Percentiles rank a stretch among this genome's conserved stretches.
phyloP scores from a whole-genome alignment of 1,140 invertebrate species.

The Centruroides sculpturatus region DNA sequence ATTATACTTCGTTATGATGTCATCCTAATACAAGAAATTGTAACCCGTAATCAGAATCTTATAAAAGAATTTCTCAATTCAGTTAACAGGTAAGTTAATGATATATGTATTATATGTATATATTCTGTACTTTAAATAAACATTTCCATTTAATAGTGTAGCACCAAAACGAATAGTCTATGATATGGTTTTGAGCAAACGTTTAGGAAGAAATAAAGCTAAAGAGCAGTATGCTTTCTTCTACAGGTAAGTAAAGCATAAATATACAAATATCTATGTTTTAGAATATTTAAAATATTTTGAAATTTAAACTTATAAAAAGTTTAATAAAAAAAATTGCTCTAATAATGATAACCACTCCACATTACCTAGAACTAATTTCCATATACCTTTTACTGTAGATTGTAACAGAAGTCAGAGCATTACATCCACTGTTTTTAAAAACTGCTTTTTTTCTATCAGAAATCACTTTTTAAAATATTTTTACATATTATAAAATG shows the following conservation, averaged over 20 bases:
- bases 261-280: too few species aligned
- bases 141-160: not conserved
- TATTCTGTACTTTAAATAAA: not conserved
- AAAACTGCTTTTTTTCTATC: too few species aligned
- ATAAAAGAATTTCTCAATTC: not conserved
- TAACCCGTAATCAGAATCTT: not conserved
- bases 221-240: conserved; percentile 13
- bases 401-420: too few species aligned
- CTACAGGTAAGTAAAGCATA: conserved; percentile 1
- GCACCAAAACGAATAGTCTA: conserved; percentile 1
- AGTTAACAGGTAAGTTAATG: conserved; percentile 4
- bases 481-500: too few species aligned
- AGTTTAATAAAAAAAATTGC: too few species aligned
- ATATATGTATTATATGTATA: not conserved
- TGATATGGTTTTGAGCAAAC: conserved; percentile 2
- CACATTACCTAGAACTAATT: too few species aligned
- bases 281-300: too few species aligned
- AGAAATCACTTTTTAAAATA: too few species aligned
- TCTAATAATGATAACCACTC: too few species aligned
- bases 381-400: too few species aligned
- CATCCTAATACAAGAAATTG: conserved; percentile 7
- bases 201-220: conserved; percentile 4
- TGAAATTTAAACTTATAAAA: too few species aligned
- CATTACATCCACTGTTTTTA: too few species aligned
- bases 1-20: conserved; percentile 6